Evolutionary conservation across 2,797 vertebrate genomes (phyloP), one percentile per base, ranked within the genome.

Genomic region (Zalophus californianus): DNA sequence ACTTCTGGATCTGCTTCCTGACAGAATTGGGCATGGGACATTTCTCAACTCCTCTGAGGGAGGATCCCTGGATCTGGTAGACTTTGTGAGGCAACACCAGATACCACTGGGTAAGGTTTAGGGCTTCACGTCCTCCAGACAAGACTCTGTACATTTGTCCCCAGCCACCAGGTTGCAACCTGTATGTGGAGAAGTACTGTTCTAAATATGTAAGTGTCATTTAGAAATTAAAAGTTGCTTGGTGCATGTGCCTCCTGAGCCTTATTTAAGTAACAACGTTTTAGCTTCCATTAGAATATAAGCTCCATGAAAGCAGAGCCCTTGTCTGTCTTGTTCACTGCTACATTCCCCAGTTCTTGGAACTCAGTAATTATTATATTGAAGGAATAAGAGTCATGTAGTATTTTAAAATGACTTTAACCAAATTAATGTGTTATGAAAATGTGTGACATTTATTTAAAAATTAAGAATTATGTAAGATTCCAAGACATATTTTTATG

Each of bases 1-100:
- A 97, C 99, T 99, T 91, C 97, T 99, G 96, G 98, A 99, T 97
- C 98, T 99, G 93, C 99, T 99, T 94, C 99, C 99, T 20, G 99
- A 99, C 98, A 99, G 99, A 98, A 99, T 99, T 16, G 99, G 99
- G 27, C 99, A 99, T 0, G 99, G 99, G 21, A 99, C 99, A 5
- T 99, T 99, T 93, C 98, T 99, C 78, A 98, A 95, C 38, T 99
- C 99, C 10, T 97, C 99, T 79, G 97, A 99, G 48, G 98, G 98
- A 4, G 99, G 99, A 60, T 99, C 99, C 66, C 98, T 99, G 80
- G 98, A 98, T 92, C 98, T 99, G 25, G 99, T 99, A 72, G 98
- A 99, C 44, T 99, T 99, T 97, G 99, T 99, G 82, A 98, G 98
- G 77, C 98, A 98, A 78, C 98, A 99, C 80, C 98, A 80, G 21